These are phyloP conservation scores for Chaenocephalus aceratus DNA, from an alignment of 2,113 vertebrate species.

Conservation along the genomic window DNA sequence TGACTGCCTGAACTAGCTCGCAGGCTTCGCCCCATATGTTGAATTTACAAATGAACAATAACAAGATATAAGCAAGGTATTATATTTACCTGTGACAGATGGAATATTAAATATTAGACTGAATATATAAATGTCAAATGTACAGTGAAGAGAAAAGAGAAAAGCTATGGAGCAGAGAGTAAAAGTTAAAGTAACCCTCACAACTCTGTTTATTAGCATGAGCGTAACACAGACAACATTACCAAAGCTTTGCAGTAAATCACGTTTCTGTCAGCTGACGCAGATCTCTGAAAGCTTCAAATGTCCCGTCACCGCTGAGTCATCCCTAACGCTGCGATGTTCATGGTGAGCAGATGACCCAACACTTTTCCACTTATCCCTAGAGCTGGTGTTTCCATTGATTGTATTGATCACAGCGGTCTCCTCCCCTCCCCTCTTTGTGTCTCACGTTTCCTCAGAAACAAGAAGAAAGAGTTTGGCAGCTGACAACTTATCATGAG, in stretches of 20 bases:
- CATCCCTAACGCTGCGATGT: neutral
- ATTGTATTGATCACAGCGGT: constrained; percentile 47
- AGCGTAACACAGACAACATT: no score
- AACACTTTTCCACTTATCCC: neutral
- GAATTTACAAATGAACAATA: no score
- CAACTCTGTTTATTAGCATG: no score
- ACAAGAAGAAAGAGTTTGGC: constrained; percentile 11
- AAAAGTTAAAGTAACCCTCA: no score
- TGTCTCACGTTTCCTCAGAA: constrained; percentile 22
- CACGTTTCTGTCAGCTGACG: constrained; percentile 1
- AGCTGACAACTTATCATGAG: neutral
- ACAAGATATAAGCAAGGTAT: no score
- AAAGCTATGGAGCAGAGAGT: no score
- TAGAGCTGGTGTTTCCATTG: constrained; percentile 46
- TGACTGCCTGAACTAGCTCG: no score
- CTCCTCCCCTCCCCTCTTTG: neutral
- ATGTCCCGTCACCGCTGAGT: neutral
- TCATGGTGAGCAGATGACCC: neutral
- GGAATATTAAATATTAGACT: no score
- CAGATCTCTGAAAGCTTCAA: neutral
- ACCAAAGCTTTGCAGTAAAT: neutral
- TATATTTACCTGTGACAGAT: no score
- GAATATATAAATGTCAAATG: no score
- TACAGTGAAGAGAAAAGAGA: no score
- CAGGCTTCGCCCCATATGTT: no score